These are phyloP conservation scores for Cololabis saira DNA, from an alignment of 2,113 vertebrate species.

Conservation along the genomic window DNA sequence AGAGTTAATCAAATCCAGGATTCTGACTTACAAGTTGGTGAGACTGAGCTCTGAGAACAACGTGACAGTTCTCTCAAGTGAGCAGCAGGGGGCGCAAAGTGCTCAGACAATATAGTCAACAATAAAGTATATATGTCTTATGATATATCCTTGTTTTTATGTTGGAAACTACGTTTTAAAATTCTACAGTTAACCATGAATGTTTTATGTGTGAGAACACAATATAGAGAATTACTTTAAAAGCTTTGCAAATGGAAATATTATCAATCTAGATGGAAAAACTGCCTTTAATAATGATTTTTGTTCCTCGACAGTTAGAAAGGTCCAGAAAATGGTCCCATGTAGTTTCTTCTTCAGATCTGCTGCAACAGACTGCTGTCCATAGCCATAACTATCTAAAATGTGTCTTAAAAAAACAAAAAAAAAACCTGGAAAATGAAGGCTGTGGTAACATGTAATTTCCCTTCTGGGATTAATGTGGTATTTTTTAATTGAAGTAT, in stretches of 20 bases:
- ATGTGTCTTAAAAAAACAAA: no score
- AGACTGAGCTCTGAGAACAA: neutral
- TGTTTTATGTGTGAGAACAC: slow-evolving; percentile 30
- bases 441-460: no score
- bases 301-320: neutral
- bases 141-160: neutral
- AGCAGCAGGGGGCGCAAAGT: slow-evolving; percentile 46
- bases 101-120: neutral
- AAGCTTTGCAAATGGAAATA: slow-evolving; percentile 4
- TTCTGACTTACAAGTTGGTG: no score
- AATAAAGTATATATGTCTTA: neutral
- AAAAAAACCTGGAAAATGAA: no score
- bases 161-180: no score
- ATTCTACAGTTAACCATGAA: neutral
- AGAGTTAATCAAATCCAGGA: no score
- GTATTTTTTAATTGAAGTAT: no score
- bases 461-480: no score
- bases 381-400: no score
- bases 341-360: neutral
- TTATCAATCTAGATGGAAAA: no score
- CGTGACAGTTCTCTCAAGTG: neutral
- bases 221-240: neutral
- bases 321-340: neutral
- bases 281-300: neutral
- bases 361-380: no score